phyloP scores from a whole-genome alignment of 2,113 vertebrate species.

The Cathartes aura region DNA sequence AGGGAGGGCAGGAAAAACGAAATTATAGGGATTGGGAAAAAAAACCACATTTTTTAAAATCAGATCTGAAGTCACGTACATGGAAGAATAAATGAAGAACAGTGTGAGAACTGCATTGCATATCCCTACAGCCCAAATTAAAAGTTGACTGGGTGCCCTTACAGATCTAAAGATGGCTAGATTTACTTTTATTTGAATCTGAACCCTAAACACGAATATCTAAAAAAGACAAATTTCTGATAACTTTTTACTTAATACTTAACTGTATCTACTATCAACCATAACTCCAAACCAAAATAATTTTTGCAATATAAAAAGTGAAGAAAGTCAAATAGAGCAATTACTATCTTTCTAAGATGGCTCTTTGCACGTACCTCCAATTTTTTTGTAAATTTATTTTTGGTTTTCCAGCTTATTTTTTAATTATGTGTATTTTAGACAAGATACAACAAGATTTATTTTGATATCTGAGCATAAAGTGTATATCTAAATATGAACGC shows the following conservation, averaged over 20 bases:
- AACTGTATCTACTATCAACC: not conserved
- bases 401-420: not conserved
- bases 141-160: not conserved
- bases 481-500: not conserved
- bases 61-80: not conserved
- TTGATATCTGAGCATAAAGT: not conserved
- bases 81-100: not conserved
- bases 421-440: not conserved
- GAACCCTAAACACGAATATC: not conserved
- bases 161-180: not conserved
- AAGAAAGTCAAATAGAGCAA: not conserved
- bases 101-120: not conserved
- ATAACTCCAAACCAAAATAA: not conserved
- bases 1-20: not conserved
- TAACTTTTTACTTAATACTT: not conserved
- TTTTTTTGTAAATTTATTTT: not conserved
- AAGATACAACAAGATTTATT: not conserved
- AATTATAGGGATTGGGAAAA: not conserved
- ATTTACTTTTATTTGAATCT: not conserved
- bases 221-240: not conserved
- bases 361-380: not conserved
- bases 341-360: not conserved
- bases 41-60: accelerated
- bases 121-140: not conserved
- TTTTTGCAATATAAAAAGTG: not conserved